A percentile compares a stretch with the other conserved stretches of the same genome.
Conservation (phyloP, 2,888 invertebrate species). For the Eustalomyia histrio region DNA sequence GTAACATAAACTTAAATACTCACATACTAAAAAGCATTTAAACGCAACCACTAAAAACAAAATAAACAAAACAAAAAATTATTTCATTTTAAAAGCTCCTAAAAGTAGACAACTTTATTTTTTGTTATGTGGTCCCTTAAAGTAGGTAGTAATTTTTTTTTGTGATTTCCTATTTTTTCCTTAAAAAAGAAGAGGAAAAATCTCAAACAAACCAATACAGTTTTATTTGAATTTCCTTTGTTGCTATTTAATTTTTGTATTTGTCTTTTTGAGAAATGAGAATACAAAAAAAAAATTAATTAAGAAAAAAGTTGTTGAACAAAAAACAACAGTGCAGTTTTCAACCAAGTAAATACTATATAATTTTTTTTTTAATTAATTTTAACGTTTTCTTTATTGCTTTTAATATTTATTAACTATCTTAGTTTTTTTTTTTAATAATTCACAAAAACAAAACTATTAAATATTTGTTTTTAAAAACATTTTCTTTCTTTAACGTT, state of each 20-base stretch:
- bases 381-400: too few species aligned
- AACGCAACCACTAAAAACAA: slow-evolving; percentile 35
- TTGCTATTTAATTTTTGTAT: background rate
- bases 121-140: slow-evolving; percentile 5
- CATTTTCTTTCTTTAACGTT: too few species aligned
- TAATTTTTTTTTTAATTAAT: too few species aligned
- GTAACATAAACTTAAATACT: slow-evolving; percentile 36
- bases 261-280: background rate
- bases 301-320: background rate
- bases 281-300: slow-evolving; percentile 5
- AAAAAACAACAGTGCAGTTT: background rate
- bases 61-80: background rate
- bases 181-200: background rate
- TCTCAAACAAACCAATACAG: background rate
- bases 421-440: too few species aligned
- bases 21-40: slow-evolving; percentile 34
- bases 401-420: too few species aligned
- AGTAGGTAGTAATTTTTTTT: background rate
- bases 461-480: too few species aligned
- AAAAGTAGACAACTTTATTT: slow-evolving; percentile 38
- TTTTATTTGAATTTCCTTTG: background rate
- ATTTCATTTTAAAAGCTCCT: slow-evolving; percentile 25
- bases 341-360: too few species aligned
- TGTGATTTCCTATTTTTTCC: background rate
- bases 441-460: too few species aligned